These are phyloP conservation scores for Sylvicapra grimmia DNA, from an alignment of 2,113 vertebrate species.

Conservation along the genomic window DNA sequence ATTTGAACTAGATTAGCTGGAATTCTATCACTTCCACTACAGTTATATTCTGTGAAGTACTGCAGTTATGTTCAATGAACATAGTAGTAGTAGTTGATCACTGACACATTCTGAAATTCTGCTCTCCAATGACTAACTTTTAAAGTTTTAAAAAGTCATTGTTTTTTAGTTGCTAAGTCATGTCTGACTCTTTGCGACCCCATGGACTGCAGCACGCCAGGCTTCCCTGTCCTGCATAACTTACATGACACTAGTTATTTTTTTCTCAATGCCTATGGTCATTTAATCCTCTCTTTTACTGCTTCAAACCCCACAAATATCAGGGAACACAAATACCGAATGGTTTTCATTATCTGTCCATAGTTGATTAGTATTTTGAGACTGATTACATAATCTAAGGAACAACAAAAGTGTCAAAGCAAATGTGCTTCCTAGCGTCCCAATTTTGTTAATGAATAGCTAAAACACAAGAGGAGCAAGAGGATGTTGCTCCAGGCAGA, in stretches of 20 bases:
- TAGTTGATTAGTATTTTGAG: conserved; percentile 14
- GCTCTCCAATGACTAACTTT: neutral
- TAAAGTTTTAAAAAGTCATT: conserved; percentile 8
- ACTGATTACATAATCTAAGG: neutral
- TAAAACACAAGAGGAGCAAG: neutral
- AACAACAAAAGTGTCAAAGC: neutral
- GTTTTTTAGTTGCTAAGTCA: neutral
- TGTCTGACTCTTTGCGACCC: neutral
- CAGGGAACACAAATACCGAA: neutral
- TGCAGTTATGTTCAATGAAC: neutral
- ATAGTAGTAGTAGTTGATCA: neutral
- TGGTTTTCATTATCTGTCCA: neutral
- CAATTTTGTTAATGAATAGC: conserved; percentile 12
- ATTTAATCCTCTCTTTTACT: neutral
- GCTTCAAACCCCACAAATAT: neutral
- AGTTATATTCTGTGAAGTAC: neutral
- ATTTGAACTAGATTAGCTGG: neutral
- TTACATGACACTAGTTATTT: neutral
- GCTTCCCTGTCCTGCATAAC: neutral
- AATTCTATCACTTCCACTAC: neutral
- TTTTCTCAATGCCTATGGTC: neutral
- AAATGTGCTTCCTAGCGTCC: neutral
- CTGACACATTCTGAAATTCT: neutral
- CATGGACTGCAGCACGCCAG: neutral
- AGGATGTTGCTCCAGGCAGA: neutral